These are phyloP conservation scores for Ennomos erosarius DNA, from an alignment of 2,888 invertebrate genomes.

Conservation along the genomic window DNA sequence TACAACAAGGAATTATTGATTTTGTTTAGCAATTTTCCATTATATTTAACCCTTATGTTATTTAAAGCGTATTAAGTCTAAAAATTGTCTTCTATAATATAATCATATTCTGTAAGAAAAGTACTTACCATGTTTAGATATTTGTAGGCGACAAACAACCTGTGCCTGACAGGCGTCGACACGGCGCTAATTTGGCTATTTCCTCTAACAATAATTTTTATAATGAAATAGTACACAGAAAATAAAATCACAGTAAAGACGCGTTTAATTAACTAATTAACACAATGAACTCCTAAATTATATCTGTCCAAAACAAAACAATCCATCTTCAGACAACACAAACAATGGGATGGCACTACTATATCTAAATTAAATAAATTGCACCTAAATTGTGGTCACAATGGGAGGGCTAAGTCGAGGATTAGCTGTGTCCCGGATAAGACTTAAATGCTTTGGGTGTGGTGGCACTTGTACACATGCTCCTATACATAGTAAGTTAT, in stretches of 20 bases:
- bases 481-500: background rate
- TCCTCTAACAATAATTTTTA: too few relatives aligned
- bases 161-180: too few relatives aligned
- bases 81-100: too few relatives aligned
- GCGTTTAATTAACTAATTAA: background rate
- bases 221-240: too few relatives aligned
- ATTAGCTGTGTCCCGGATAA: constrained; percentile 32
- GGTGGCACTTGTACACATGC: background rate
- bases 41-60: too few relatives aligned
- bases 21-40: too few relatives aligned
- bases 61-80: too few relatives aligned
- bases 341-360: constrained; percentile 17
- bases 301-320: constrained; percentile 12
- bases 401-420: constrained; percentile 32
- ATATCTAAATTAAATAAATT: constrained; percentile 32
- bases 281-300: constrained; percentile 1
- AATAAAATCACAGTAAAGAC: background rate
- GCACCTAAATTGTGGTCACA: constrained; percentile 31
- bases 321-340: constrained; percentile 22
- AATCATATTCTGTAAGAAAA: too few relatives aligned
- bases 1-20: too few relatives aligned
- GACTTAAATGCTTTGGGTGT: constrained; percentile 1
- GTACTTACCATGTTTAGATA: too few relatives aligned
- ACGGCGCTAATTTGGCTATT: too few relatives aligned
- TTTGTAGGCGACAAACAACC: too few relatives aligned